phyloP scores from a whole-genome alignment of 1,140 invertebrate species.

The Pogonognathellus flavescens region DNA sequence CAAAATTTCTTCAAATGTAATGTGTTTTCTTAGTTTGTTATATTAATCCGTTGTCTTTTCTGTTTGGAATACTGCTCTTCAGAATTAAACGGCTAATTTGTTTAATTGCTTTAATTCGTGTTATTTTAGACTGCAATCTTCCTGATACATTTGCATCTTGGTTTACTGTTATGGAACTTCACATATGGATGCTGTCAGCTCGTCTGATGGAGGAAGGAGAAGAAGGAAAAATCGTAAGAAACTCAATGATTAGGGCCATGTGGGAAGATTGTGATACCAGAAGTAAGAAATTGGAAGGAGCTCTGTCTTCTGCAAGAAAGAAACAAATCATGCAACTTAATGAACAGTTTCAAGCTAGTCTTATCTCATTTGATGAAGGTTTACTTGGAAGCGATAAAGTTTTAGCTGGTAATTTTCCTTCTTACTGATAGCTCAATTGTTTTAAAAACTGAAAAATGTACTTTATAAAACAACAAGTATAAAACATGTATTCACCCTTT shows the following conservation, averaged over 20 bases:
- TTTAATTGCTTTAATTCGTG: not conserved
- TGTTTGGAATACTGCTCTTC: no score
- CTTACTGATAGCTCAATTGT: not conserved
- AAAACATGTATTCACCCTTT: no score
- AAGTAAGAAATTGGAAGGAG: constrained; percentile 78
- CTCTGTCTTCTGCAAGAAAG: constrained; percentile 64
- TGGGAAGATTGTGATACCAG: constrained; percentile 84
- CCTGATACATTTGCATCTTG: constrained; percentile 86
- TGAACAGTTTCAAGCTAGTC: constrained; percentile 84
- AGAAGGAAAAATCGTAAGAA: constrained; percentile 79
- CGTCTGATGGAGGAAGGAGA: constrained; percentile 82
- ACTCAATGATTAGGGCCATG: constrained; percentile 81
- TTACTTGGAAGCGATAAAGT: constrained; percentile 79
- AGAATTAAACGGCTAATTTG: not conserved
- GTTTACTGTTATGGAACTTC: constrained; percentile 86
- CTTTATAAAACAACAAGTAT: no score
- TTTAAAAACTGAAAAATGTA: no score
- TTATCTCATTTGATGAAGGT: constrained; percentile 90
- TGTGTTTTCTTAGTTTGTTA: constrained; percentile 19
- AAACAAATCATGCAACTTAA: constrained; percentile 72
- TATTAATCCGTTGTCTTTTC: no score
- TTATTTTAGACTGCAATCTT: constrained; percentile 77
- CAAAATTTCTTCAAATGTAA: constrained; percentile 67
- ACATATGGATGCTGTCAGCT: constrained; percentile 85
- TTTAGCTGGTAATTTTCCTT: constrained; percentile 75